Evolutionary conservation across 2,113 vertebrate species (phyloP), one percentile per base, ranked within the genome.

Genomic region (Anser cygnoides): DNA sequence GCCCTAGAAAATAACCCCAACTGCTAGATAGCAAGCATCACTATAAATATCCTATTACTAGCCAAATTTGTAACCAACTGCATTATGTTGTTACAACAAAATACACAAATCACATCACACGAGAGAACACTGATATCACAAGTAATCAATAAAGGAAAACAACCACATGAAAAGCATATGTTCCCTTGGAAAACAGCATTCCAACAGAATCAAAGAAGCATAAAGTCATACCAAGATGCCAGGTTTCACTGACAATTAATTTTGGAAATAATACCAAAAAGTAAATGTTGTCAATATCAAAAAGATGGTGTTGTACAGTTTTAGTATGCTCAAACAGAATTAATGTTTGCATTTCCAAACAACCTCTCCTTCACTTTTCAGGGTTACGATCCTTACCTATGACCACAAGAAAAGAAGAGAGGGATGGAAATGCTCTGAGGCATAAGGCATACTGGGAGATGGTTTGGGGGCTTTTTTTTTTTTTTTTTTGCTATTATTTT

Each of bases 201-300:
- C 37, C 28, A 71, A 39, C 43, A 90, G 94, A 90, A 78, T 52
- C 70, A 62, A 62, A 91, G 33, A 52, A 57, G 37, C 12, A 19
- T 37, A 78, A 57, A 93, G n/a, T 72, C 74, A 57, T 55, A 33
- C 31, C 67, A 84, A 91, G 52, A 84, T 0, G 0, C 68, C 39
- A 63, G 44, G 50, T 72, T 89, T 75, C 80, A 59, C 89, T 84
- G 77, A 87, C 66, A 21, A 67, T 68, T 79, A 76, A 46, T 87
- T 96, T 96, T 80, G 81, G 71, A 92, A 87, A 87, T 58, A 79
- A 65, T 67, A 76, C 70, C 71, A 94, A 92, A 91, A 84, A 65
- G 33, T 49, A 71, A 72, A 21, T 29, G 41, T 28, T 89, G 28
- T 29, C 71, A 73, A 70, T 76, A 92, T 19, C 18, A 62, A 31